Conservation (phyloP, 2,888 invertebrate genomes). For the Galeruca laticollis region DNA sequence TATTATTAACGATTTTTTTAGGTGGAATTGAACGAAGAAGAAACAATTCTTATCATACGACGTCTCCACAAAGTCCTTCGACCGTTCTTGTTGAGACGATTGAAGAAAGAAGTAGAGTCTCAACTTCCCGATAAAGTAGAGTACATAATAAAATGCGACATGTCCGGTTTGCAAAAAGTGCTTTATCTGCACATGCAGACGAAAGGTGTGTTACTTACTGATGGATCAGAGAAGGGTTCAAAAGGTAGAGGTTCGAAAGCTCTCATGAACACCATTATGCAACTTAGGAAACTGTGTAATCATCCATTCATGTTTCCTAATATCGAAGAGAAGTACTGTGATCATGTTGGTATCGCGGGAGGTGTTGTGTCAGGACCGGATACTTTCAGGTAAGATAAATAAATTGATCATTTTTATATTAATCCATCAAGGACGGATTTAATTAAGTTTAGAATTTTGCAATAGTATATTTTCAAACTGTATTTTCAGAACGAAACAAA, state of each 20-base stretch:
- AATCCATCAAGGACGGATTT: too few species aligned
- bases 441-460: too few species aligned
- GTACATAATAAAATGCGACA: constrained; percentile 99
- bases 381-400: constrained; percentile 73
- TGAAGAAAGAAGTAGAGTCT: constrained; percentile 99
- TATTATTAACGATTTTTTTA: constrained; percentile 55
- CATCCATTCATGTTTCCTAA: constrained; percentile 99
- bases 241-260: constrained; percentile 92
- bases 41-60: constrained; percentile 98
- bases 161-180: constrained; percentile 95
- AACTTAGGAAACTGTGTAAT: constrained; percentile 97
- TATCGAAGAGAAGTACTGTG: constrained; percentile 97
- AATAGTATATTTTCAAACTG: too few species aligned
- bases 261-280: constrained; percentile 99
- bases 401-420: too few species aligned
- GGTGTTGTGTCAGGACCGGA: constrained; percentile 89
- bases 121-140: constrained; percentile 99
- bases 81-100: constrained; percentile 94
- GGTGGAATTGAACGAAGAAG: constrained; percentile 99
- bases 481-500: too few species aligned
- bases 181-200: constrained; percentile 98
- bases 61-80: constrained; percentile 98
- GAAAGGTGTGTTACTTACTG: constrained; percentile 94
- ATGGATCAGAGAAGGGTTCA: constrained; percentile 94
- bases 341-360: constrained; percentile 84